phyloP scores from a whole-genome alignment of 2,888 invertebrate species.

The Brachynemurus nebulosus region DNA sequence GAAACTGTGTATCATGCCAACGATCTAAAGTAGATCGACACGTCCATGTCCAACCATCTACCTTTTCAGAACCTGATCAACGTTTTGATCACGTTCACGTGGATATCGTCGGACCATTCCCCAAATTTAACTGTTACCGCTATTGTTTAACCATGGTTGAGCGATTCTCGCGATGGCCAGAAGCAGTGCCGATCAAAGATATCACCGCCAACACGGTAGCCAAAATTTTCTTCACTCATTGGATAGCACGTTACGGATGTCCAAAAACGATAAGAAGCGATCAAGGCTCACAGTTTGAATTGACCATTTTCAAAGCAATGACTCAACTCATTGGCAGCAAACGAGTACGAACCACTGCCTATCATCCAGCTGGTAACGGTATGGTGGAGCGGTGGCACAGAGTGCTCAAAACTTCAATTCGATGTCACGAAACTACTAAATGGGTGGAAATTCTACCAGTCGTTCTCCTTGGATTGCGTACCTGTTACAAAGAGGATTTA shows the following conservation, averaged over 20 bases:
- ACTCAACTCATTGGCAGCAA: not conserved
- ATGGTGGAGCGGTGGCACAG: conserved; percentile 6
- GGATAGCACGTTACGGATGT: conserved; percentile 4
- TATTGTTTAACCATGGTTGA: conserved; percentile 8
- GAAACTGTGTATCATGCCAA: too few species aligned
- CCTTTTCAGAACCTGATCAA: too few species aligned
- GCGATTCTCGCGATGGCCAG: conserved; percentile 7
- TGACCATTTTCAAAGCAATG: not conserved
- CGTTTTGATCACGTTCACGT: too few species aligned
- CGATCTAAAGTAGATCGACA: too few species aligned
- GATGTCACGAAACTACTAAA: not conserved
- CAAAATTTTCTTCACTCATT: too few species aligned
- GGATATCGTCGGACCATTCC: not conserved
- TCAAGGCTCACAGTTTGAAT: conserved; percentile 9
- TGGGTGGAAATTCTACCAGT: conserved; percentile 20
- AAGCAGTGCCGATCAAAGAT: conserved; percentile 4
- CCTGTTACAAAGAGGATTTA: conserved; percentile 13
- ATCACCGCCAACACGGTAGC: conserved; percentile 6
- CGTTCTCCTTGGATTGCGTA: conserved; percentile 20
- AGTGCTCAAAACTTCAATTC: not conserved
- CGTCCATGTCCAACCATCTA: too few species aligned
- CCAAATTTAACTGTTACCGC: not conserved
- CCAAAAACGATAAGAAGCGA: conserved; percentile 8
- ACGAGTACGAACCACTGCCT: conserved; percentile 6
- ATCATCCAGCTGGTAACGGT: conserved; percentile 6